Conservation (phyloP, 2,888 invertebrate genomes). For the Antheraea assamensis region DNA sequence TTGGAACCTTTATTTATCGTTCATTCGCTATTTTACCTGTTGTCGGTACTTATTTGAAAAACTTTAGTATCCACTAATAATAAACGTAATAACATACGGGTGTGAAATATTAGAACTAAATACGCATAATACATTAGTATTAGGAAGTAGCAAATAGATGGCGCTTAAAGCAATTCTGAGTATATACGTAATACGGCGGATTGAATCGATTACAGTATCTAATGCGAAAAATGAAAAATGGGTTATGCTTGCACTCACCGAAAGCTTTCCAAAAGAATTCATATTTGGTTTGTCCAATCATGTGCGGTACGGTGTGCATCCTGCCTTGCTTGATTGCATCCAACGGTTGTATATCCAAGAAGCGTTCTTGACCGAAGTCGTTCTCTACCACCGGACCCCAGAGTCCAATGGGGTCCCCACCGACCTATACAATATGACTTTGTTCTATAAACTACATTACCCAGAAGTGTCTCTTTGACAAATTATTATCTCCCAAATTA, state of each 20-base stretch:
- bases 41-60: too few species aligned
- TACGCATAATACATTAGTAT: too few species aligned
- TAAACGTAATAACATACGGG: too few species aligned
- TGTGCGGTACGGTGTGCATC: conserved; percentile 73
- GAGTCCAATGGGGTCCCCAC: background rate
- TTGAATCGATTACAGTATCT: too few species aligned
- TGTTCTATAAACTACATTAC: background rate
- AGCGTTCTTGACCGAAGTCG: background rate
- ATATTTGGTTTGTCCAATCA: conserved; percentile 85
- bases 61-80: too few species aligned
- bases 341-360: background rate
- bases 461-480: background rate
- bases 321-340: background rate
- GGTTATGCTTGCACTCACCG: conserved; percentile 65
- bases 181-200: too few species aligned
- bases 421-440: background rate
- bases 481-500: background rate
- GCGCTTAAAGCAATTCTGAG: too few species aligned
- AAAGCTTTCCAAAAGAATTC: conserved; percentile 85
- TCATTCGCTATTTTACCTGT: too few species aligned
- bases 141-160: too few species aligned
- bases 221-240: too few species aligned
- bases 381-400: conserved; percentile 3
- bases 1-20: too few species aligned
- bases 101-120: too few species aligned